Evolutionary conservation across 2,113 vertebrate species (phyloP).

Genomic region (Seriola dumerili): DNA sequence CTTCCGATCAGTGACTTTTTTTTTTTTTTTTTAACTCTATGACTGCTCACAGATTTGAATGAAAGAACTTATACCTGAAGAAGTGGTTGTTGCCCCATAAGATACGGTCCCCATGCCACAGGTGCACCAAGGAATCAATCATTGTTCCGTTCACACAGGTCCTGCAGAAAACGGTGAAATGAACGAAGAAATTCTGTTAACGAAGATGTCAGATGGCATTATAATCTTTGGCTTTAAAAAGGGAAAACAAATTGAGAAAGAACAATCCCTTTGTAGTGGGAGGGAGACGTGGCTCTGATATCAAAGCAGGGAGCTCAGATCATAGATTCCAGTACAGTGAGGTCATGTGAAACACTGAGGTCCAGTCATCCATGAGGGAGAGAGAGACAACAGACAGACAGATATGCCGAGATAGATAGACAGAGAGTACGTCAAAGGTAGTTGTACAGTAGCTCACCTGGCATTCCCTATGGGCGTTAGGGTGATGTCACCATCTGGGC

Average conservation of each 20-base stretch:
- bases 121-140: conserved; percentile 87
- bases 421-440: neutral
- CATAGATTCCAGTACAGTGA: conserved; percentile 67
- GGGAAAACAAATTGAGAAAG: conserved; percentile 10
- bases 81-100: conserved; percentile 99
- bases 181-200: neutral
- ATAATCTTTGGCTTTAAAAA: conserved; percentile 15
- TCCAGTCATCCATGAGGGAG: conserved; percentile 54
- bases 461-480: conserved; percentile 92
- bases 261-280: conserved; percentile 22
- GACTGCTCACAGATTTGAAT: neutral
- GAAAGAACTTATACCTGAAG: conserved; percentile 88
- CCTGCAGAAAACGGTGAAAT: conserved; percentile 77
- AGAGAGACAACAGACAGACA: conserved; percentile 36
- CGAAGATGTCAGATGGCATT: conserved; percentile 9
- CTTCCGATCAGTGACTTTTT: conserved; percentile 11
- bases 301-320: conserved; percentile 59
- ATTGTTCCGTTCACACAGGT: conserved; percentile 95
- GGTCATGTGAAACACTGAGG: conserved; percentile 70
- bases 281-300: conserved; percentile 58
- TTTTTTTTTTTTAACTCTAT: neutral
- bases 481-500: conserved; percentile 91
- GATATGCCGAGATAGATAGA: neutral
- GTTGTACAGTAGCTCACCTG: conserved; percentile 84
- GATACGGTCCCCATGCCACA: conserved; percentile 98